Base-by-base conservation (phyloP, 2,113 vertebrate species). In the Hemiprocne comata region DNA sequence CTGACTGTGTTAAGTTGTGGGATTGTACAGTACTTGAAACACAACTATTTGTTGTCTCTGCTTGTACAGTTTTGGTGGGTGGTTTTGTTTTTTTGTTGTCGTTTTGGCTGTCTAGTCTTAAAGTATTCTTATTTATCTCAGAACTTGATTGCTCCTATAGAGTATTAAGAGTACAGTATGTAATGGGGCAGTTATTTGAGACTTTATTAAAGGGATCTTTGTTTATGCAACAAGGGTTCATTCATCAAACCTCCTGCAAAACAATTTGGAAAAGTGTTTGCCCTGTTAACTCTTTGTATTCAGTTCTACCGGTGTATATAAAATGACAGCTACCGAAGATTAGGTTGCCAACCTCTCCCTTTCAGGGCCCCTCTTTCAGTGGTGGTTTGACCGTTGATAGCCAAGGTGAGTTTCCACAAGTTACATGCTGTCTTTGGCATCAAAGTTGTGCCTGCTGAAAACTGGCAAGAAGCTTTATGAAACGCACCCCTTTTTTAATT, bases 201-300 rank as follows among this genome's bases (percentile, higher is more conserved):
- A 33, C 64, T 91, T 86, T 70, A 9, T 73, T 95, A 86, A 92
- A 96, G 54, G 65, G 64, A 93, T 76, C 95, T 84, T 95, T 97
- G 85, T 96, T 96, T 85, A 34, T 29, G 77, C 34, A 64, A 89
- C 85, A 95, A 97, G 44, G 91, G 85, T 93, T 95, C 42, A 91
- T 96, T 95, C 80, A 96, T 57, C 53, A 61, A 4, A 58, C 26
- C 28, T 9, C 4, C 42, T 20, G 14, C 21, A 19, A 75, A 76
- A 36, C 25, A 8, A 38, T 70, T 94, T 71, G 69, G 31, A 46
- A 3, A 76, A 94, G 24, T 26, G 53, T 80, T 91, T 83, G 76
- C 77, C 11, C 2, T 13, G 17, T 95, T 90, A 95, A 93, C 60
- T 20, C 75, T 64, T 83, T 6, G 12, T 14, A 3, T 89, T 57